A percentile compares a stretch with the other conserved stretches of the same genome.
phyloP scores from a whole-genome alignment of 2,888 invertebrate genomes.

The Hypsopygia costalis region DNA sequence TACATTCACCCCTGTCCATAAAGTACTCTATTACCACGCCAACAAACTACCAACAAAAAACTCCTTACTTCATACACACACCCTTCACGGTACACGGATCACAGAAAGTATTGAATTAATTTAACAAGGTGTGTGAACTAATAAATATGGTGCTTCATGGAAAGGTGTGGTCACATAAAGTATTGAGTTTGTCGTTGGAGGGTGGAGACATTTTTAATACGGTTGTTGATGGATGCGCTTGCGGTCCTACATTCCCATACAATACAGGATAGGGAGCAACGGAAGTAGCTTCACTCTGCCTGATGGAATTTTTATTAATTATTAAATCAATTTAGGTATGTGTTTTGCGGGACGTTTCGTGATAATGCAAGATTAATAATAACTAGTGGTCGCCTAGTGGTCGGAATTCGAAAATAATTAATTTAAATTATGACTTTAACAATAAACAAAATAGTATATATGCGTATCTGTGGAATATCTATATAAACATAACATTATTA shows the following conservation, averaged over 20 bases:
- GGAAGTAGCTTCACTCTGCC: constrained; percentile 58
- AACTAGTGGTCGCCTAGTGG: too few relatives aligned
- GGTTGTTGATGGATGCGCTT: constrained; percentile 49
- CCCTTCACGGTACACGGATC: constrained; percentile 38
- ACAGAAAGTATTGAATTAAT: constrained; percentile 35
- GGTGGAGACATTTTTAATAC: constrained; percentile 24
- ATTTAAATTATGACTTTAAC: too few relatives aligned
- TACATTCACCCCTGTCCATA: constrained; percentile 48
- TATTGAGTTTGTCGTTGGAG: constrained; percentile 31
- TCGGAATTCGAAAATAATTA: too few relatives aligned
- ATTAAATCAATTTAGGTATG: too few relatives aligned
- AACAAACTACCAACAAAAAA: constrained; percentile 37
- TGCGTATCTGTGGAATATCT: too few relatives aligned
- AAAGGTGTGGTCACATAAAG: constrained; percentile 45
- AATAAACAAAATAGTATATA: too few relatives aligned
- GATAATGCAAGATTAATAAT: too few relatives aligned
- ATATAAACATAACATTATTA: too few relatives aligned
- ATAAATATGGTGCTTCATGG: constrained; percentile 45
- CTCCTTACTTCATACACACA: constrained; percentile 32
- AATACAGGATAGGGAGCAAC: constrained; percentile 54
- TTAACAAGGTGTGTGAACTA: constrained; percentile 22
- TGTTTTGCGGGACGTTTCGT: too few relatives aligned
- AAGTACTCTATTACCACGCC: constrained; percentile 50
- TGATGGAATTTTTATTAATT: too few relatives aligned
- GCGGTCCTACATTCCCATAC: constrained; percentile 67